phyloP scores from a whole-genome alignment of 2,113 vertebrate genomes.

The Chlamydotis undulata region DNA sequence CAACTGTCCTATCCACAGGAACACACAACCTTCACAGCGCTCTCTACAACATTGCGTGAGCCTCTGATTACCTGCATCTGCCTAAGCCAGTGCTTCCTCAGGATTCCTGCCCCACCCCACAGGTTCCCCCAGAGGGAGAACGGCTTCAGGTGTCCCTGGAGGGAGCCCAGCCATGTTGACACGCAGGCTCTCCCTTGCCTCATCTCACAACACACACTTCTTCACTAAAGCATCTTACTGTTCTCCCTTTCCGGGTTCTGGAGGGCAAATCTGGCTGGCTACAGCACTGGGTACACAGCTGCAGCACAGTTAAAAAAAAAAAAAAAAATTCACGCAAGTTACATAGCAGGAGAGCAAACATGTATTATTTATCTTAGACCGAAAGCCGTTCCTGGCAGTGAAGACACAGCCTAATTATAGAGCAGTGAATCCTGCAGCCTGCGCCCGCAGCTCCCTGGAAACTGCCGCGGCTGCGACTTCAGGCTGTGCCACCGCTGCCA shows the following conservation, averaged over 20 bases:
- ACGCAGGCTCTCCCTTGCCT: background rate
- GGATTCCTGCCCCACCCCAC: too few relatives aligned
- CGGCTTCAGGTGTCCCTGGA: background rate
- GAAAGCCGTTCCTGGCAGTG: background rate
- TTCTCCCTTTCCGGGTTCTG: background rate
- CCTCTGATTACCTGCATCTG: background rate
- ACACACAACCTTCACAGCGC: fast-evolving
- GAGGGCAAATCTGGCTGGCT: background rate
- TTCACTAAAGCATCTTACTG: background rate
- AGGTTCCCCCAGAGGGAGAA: background rate
- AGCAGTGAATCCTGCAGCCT: background rate
- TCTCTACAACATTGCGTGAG: fast-evolving
- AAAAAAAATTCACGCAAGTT: fast-evolving
- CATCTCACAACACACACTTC: background rate
- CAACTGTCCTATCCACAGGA: background rate
- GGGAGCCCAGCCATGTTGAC: background rate
- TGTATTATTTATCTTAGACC: background rate
- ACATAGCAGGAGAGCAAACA: background rate
- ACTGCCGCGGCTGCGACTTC: background rate
- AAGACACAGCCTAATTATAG: conserved; percentile 36
- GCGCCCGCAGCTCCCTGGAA: background rate
- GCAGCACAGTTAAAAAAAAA: background rate
- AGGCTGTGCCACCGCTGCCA: background rate
- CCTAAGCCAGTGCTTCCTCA: fast-evolving
- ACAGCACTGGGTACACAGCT: too few relatives aligned